Base-by-base conservation (phyloP, 2,113 vertebrate genomes). In the Amazona vittata region DNA sequence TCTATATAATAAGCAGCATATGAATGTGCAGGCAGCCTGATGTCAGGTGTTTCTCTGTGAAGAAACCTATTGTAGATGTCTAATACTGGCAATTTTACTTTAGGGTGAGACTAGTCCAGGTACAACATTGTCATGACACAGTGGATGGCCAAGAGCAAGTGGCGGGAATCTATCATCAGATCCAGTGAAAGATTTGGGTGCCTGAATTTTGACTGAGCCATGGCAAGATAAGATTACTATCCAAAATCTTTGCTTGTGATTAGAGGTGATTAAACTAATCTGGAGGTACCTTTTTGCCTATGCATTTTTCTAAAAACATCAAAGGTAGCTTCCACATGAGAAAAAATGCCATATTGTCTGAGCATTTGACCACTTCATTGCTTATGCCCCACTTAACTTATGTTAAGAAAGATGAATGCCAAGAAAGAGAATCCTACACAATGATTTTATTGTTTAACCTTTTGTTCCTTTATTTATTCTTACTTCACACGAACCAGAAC, bases 131-230 rank as follows among this genome's bases (percentile, higher is more conserved):
- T 11, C 47, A 13, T 12, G 22, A 4, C 13, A 35, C 4, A 26
- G 50, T 7, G 10, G 29, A 13, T 14, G 67, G 29, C 10, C 44
- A 37, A 17, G 26, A 41, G 11, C 22, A 29, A 18, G 28, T 24
- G 65, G 8, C n/a, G 57, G 41, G 46, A 71, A 28, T 10, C 24
- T 29, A 3, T 26, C 0, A 0, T 9, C n/a, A 47, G 20, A 35
- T 43, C 29, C 46, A 17, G 12, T 19, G n/a, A 47, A 75, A 35
- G 24, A 53, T 59, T 8, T 60, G 16, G 4, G 12, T 35, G 9
- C 24, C 44, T 77, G 20, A 84, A 62, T 4, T 44, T 78, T 91
- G 49, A n/a, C 35, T 44, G 41, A 89, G 11, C 13, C 5, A 2
- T 13, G 4, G 6, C 46, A 55, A 12, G 6, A 9, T 3, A 43